Base-by-base conservation (phyloP, 2,797 vertebrate genomes). In the Gouania willdenowi region DNA sequence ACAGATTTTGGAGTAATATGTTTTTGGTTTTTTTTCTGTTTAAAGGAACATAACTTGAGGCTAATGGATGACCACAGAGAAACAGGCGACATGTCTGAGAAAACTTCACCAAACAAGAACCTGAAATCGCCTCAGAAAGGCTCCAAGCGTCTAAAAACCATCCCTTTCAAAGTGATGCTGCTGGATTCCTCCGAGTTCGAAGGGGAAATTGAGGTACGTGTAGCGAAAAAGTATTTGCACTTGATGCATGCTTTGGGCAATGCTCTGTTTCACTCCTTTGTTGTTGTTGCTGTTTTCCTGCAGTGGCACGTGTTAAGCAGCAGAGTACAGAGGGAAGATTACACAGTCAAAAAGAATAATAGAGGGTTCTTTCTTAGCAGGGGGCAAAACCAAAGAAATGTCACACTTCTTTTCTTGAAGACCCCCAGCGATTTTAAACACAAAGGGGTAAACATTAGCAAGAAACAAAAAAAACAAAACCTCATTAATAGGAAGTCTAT, bases 71-170 rank as follows among this genome's bases (percentile, higher is more conserved):
- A 90, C 58, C 85, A 89, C 77, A 90, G 86, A 54, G 94, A 94
- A 79, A 84, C 84, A 0, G 94, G 98, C 0, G 90, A 93, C 42
- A 84, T 89, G 32, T 94, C 92, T 1, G 95, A 97, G 75, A 93
- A 89, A 79, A 96, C 88, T 3, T 97, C 95, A 0, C 92, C 94
- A 5, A 94, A 90, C 82, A 95, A 92, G 81, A 93, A 87, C 63
- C 91, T 93, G 70, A 95, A 94, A 65, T 98, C 95, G 0, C 95
- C 96, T 2, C 93, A 95, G 81, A 98, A 93, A 87, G 83, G 86
- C 42, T 90, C 89, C 70, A 97, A 95, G 63, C 92, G 93, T 22
- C 84, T 90, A 20, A 98, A 98, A 87, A 94, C 88, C 1, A 45
- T 81, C 24, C 75, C 91, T 35, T 98, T 95, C 85, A 95, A 90